These are phyloP conservation scores for Julus scanicus DNA, from an alignment of 2,888 invertebrate genomes.

Conservation along the genomic window DNA sequence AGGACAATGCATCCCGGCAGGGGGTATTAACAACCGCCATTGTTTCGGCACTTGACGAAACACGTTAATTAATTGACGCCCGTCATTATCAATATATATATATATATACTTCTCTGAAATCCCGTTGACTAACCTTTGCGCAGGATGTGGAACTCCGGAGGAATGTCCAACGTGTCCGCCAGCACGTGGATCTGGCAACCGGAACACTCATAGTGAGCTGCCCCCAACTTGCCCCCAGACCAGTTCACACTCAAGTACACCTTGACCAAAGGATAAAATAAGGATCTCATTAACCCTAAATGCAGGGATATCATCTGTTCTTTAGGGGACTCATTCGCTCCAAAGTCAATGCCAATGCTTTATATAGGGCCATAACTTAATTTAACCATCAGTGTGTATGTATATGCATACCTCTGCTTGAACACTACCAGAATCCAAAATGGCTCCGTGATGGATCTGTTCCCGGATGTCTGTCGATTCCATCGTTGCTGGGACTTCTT, in stretches of 20 bases:
- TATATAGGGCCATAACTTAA: neutral
- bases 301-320: neutral
- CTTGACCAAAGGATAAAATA: slow-evolving; percentile 63
- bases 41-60: neutral
- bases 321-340: neutral
- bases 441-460: neutral
- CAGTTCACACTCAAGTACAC: slow-evolving; percentile 75
- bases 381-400: neutral
- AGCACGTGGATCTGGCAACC: slow-evolving; percentile 75
- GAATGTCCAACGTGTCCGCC: slow-evolving; percentile 76
- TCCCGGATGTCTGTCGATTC: neutral
- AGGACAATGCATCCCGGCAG: slow-evolving; percentile 26
- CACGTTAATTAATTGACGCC: neutral
- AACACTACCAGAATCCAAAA: neutral
- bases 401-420: neutral
- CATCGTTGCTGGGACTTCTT: neutral
- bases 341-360: too few species aligned
- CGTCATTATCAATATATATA: neutral
- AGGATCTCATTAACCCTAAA: neutral
- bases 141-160: slow-evolving; percentile 73
- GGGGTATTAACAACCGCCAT: slow-evolving; percentile 1
- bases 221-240: slow-evolving; percentile 76
- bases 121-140: slow-evolving; percentile 63
- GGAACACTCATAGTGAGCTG: slow-evolving; percentile 76
- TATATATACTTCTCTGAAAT: neutral